Percentiles rank a stretch among this genome's conserved stretches.
These are phyloP conservation scores for Centropristis striata DNA, from an alignment of 2,113 vertebrate species.

Conservation along the genomic window DNA sequence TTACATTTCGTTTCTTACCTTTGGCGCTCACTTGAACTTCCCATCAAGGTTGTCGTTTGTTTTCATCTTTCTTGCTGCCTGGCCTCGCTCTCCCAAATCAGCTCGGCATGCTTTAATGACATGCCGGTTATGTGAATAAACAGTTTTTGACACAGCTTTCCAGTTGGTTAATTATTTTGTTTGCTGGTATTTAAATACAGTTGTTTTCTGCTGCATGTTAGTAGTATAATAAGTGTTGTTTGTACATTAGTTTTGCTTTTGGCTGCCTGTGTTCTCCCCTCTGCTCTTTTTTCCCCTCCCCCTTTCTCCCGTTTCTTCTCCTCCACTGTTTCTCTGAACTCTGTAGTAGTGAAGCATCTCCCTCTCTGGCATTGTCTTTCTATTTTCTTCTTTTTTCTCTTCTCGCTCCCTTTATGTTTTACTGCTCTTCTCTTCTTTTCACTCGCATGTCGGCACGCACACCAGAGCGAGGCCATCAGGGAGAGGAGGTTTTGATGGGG, in stretches of 20 bases:
- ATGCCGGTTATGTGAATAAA: slow-evolving; percentile 5
- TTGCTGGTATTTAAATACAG: slow-evolving; percentile 16
- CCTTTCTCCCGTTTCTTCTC: background rate
- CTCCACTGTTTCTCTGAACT: slow-evolving; percentile 8
- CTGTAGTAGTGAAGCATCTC: slow-evolving; percentile 13
- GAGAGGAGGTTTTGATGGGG: slow-evolving; percentile 42
- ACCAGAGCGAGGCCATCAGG: slow-evolving; percentile 21
- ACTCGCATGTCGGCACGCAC: slow-evolving; percentile 3
- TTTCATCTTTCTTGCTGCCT: slow-evolving; percentile 19
- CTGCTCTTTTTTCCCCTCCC: background rate
- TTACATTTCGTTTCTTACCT: slow-evolving; percentile 40
- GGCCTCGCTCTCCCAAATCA: slow-evolving; percentile 24
- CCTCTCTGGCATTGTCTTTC: slow-evolving; percentile 15
- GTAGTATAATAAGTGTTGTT: background rate
- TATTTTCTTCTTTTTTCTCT: background rate
- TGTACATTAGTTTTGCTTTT: background rate
- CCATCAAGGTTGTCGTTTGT: slow-evolving; percentile 50
- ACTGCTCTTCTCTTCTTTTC: slow-evolving; percentile 21
- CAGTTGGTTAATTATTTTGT: slow-evolving; percentile 20
- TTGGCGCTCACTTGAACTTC: slow-evolving; percentile 48
- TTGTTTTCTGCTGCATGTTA: background rate
- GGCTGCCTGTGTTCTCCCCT: background rate
- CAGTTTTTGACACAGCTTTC: slow-evolving; percentile 29
- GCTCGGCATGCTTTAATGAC: slow-evolving; percentile 12
- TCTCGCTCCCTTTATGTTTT: slow-evolving; percentile 3